Conservation (phyloP, 2,113 vertebrate species). For the Gymnarchus niloticus region DNA sequence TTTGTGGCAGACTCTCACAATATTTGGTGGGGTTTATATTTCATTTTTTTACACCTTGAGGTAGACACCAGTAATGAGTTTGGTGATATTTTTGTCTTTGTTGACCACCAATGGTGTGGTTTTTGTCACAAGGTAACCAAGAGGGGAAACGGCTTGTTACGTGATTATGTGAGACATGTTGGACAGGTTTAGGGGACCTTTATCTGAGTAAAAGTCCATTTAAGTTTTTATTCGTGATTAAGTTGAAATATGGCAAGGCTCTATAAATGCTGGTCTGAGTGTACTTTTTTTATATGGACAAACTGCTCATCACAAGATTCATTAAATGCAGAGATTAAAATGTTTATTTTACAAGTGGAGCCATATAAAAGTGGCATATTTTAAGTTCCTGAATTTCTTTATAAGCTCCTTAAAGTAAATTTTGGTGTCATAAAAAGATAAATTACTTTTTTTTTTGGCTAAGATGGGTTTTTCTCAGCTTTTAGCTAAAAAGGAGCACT, state of each 20-base stretch:
- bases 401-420: background rate
- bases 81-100: background rate
- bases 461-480: background rate
- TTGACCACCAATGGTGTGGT: background rate
- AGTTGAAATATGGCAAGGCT: background rate
- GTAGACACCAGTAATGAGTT: background rate
- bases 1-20: background rate
- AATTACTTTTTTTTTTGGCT: too few relatives aligned
- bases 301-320: background rate
- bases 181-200: background rate
- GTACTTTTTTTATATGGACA: background rate
- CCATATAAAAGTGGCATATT: background rate
- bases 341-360: background rate
- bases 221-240: background rate
- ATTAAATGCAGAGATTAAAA: background rate
- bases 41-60: background rate
- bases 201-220: background rate
- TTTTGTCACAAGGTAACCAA: background rate
- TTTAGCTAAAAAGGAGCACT: background rate
- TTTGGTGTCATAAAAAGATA: background rate
- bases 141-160: background rate
- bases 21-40: background rate
- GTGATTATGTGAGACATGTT: background rate
- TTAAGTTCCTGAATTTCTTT: background rate
- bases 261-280: background rate